These are phyloP conservation scores for Carterocephalus palaemon DNA, from an alignment of 2,888 invertebrate species.

Conservation along the genomic window DNA sequence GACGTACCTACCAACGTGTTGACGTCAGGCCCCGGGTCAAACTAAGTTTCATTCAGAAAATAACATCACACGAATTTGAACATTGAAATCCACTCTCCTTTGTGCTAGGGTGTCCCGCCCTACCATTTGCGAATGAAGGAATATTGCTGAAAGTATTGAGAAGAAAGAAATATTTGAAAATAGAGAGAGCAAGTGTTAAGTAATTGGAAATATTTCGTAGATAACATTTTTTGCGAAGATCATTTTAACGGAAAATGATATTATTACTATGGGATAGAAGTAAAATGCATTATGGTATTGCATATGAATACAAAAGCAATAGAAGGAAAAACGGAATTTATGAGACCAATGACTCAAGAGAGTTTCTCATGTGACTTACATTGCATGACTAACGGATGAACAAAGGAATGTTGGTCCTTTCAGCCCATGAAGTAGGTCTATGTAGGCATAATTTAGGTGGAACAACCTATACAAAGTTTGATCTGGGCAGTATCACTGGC, in stretches of 20 bases:
- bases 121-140: constrained; percentile 11
- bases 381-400: too few species aligned
- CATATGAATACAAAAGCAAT: too few species aligned
- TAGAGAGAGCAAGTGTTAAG: constrained; percentile 5
- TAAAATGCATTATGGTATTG: too few species aligned
- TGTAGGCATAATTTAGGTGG: too few species aligned
- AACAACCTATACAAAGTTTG: too few species aligned
- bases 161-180: constrained; percentile 14
- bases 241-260: neutral
- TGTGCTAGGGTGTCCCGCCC: constrained; percentile 9
- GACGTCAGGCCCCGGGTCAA: constrained; percentile 14
- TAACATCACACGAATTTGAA: constrained; percentile 8
- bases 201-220: constrained; percentile 11
- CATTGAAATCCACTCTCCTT: constrained; percentile 14
- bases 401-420: too few species aligned
- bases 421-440: too few species aligned
- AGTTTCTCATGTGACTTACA: too few species aligned
- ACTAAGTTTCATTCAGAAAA: constrained; percentile 17
- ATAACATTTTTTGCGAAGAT: neutral
- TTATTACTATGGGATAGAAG: neutral
- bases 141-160: constrained; percentile 11
- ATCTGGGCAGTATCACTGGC: too few species aligned
- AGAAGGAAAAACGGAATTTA: too few species aligned
- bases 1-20: constrained; percentile 9
- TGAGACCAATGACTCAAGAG: too few species aligned